These are phyloP conservation scores for Remorina albescens DNA, from an alignment of 2,797 vertebrate species.

Conservation along the genomic window DNA sequence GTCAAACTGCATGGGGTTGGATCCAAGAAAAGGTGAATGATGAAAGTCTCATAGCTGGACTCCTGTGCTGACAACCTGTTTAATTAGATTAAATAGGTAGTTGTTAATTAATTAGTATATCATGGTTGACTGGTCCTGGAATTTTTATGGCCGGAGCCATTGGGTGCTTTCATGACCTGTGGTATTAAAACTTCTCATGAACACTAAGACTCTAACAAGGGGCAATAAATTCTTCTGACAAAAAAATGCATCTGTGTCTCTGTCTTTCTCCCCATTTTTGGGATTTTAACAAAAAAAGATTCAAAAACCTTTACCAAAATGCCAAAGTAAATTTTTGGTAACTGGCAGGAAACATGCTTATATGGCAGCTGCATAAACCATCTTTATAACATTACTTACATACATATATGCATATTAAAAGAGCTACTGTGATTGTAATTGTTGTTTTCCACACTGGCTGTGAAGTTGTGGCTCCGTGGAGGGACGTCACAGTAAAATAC, in stretches of 20 bases:
- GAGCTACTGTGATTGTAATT: neutral
- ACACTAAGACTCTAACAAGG: constrained; percentile 20
- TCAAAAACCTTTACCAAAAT: too few species aligned
- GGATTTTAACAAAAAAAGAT: neutral
- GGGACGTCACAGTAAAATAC: neutral
- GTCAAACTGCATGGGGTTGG: constrained; percentile 67
- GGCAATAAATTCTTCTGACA: neutral
- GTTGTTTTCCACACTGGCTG: neutral
- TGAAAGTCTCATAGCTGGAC: constrained; percentile 74
- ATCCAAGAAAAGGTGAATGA: constrained; percentile 75
- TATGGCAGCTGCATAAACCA: too few species aligned
- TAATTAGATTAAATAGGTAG: constrained; percentile 80
- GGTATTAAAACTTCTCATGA: constrained; percentile 35
- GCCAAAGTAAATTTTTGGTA: neutral
- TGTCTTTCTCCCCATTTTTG: neutral
- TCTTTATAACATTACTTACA: too few species aligned
- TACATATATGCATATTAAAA: too few species aligned
- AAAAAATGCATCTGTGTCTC: neutral
- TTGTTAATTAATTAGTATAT: constrained; percentile 77
- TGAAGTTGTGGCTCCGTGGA: constrained; percentile 10
- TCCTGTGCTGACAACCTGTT: constrained; percentile 75
- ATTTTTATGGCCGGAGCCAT: constrained; percentile 45
- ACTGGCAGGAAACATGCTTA: neutral
- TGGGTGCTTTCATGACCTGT: constrained; percentile 37
- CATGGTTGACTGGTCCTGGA: constrained; percentile 67